Evolutionary conservation across 2,113 vertebrate genomes (phyloP), one percentile per base, ranked within the genome.

Genomic region (Perca fluviatilis): DNA sequence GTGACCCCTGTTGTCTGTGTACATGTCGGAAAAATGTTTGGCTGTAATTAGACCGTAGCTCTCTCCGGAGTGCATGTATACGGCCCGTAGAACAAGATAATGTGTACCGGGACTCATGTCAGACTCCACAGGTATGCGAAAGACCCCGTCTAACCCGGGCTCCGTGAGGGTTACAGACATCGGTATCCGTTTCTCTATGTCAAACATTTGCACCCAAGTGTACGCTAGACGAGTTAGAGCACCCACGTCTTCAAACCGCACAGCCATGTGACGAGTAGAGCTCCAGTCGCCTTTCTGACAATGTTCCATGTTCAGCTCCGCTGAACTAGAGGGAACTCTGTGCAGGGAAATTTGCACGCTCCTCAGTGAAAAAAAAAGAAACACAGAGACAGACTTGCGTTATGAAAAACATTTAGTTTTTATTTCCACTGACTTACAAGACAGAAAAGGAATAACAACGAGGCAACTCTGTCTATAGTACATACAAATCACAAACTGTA

Each of bases 1-100:
- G 53, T 73, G 70, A 0, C 70, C 70, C n/a, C 5, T 73, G 70
- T n/a, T 16, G n/a, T 73, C 70, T 0, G 54, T 73, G 56, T 46
- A 46, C 7, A 40, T 73, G 3, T 73, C 16, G 54, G 70, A 25
- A 58, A 73, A 73, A 5, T 73, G 70, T 47, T 58, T 73, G 15
- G 36, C 19, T 5, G 56, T 73, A 5, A 73, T 1, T 12, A 73
- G 54, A 46, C 70, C 70, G 10, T 60, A 73, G 9, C 53, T 12
- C 3, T 73, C 36, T 16, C 13, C 5, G 0, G 13, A 30, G 2
- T 25, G 13, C 14, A n/a, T 9, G 36, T 72, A 43, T 4, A 58
- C 54, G 16, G 53, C 53, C 5, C 21, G 33, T 2, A 72, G 6
- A 25, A 72, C 54, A 6, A 72, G 18, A 12, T 12, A 57, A 57